Percentiles rank a stretch among this genome's conserved stretches.
Evolutionary conservation across 2,113 vertebrate species (phyloP).

Genomic region (Ginglymostoma cirratum): DNA sequence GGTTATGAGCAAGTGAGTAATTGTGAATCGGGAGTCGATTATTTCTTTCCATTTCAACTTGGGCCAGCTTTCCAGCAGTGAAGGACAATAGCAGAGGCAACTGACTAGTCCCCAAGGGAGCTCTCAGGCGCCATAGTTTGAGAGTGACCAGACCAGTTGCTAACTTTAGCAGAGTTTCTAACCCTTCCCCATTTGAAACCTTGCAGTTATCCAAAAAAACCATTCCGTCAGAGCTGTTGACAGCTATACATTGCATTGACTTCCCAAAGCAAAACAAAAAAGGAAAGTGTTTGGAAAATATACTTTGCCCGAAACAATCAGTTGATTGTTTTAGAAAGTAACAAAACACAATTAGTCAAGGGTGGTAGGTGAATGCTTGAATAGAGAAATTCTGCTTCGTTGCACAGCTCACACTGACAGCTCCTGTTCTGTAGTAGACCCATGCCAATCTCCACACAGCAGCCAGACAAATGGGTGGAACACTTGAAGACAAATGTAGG

Average conservation of each 20-base stretch:
- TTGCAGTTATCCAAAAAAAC: not conserved
- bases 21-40: not conserved
- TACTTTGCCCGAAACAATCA: slow-evolving; percentile 57
- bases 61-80: not conserved
- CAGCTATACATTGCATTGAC: slow-evolving; percentile 61
- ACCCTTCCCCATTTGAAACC: not conserved
- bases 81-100: not conserved
- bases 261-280: slow-evolving; percentile 50
- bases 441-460: not conserved
- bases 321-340: slow-evolving; percentile 55
- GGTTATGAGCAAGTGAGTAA: not conserved
- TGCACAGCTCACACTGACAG: not conserved
- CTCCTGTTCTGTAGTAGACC: not conserved
- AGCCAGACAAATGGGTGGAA: not conserved
- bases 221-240: slow-evolving; percentile 47
- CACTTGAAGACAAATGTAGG: not conserved
- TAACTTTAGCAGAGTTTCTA: not conserved
- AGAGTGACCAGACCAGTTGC: not conserved
- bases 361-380: slow-evolving; percentile 39
- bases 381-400: not conserved
- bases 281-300: slow-evolving; percentile 28
- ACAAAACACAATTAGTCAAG: slow-evolving; percentile 54
- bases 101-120: not conserved
- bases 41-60: not conserved
- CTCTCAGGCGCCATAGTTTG: not conserved